Percentiles rank a stretch among this genome's conserved stretches.
Conservation (phyloP, 1,140 invertebrate genomes). For the Drosophila rufa region DNA sequence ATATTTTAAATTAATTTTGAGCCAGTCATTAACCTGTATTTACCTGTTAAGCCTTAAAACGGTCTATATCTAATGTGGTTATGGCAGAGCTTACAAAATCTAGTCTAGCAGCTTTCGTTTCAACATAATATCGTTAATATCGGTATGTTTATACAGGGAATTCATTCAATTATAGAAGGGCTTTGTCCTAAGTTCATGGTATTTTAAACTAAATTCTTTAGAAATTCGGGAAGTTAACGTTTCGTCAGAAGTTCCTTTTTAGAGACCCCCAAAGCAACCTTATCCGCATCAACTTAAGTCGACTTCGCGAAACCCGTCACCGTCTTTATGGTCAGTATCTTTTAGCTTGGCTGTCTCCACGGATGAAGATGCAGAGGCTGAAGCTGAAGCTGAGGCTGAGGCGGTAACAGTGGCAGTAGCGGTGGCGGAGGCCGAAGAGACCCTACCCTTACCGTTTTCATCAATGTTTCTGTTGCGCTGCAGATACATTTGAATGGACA, state of each 20-base stretch:
- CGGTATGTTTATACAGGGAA: neutral
- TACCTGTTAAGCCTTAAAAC: conserved; percentile 4
- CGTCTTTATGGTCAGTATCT: conserved; percentile 36
- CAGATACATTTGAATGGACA: conserved; percentile 86
- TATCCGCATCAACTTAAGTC: conserved; percentile 65
- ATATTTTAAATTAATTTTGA: conserved; percentile 31
- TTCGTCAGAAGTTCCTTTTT: neutral
- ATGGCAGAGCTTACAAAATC: conserved; percentile 12
- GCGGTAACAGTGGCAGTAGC: conserved; percentile 9
- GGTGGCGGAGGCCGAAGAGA: conserved; percentile 33
- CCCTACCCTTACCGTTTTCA: conserved; percentile 78
- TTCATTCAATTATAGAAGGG: neutral
- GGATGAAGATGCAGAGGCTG: conserved; percentile 28
- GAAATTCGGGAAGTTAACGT: conserved; percentile 11
- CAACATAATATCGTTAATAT: conserved; percentile 1
- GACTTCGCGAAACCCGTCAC: conserved; percentile 70
- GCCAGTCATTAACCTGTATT: neutral
- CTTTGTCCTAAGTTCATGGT: neutral
- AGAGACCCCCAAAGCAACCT: neutral
- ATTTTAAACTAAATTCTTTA: conserved; percentile 21
- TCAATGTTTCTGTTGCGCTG: conserved; percentile 57
- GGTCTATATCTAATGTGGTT: neutral
- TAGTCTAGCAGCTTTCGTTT: conserved; percentile 4
- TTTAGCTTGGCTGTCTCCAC: conserved; percentile 34
- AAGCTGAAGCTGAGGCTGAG: conserved; percentile 13